Conservation (phyloP, 2,797 vertebrate species). For the Neosilurus mollespiculum region DNA sequence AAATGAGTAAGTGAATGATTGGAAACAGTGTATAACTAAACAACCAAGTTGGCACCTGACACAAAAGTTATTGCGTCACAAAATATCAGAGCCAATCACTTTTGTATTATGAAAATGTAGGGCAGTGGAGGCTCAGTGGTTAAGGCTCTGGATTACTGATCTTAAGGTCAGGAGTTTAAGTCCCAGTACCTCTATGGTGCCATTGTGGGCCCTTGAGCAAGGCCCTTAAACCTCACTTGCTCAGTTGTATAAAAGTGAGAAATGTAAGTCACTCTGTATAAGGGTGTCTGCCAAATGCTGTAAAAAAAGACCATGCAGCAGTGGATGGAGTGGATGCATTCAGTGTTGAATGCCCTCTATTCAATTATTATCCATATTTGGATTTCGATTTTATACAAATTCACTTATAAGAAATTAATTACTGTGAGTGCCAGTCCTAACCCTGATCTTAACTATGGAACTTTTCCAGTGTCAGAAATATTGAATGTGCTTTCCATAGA, state of each 20-base stretch:
- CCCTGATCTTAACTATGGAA: not conserved
- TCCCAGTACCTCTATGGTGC: no score
- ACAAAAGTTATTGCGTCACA: not conserved
- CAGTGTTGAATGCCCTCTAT: not conserved
- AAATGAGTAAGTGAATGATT: no score
- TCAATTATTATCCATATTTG: not conserved
- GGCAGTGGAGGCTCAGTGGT: not conserved
- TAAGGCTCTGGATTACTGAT: no score
- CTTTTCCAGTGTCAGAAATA: not conserved
- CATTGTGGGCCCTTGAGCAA: no score
- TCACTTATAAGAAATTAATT: not conserved
- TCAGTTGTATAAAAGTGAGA: no score
- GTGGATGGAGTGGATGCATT: not conserved
- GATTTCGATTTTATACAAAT: not conserved
- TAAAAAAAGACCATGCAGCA: not conserved
- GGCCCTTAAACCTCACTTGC: no score
- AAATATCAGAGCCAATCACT: conserved; percentile 7
- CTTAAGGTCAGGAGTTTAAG: no score
- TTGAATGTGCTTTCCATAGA: not conserved
- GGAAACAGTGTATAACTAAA: no score
- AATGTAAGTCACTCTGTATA: no score
- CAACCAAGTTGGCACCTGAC: no score
- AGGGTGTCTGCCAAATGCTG: no score
- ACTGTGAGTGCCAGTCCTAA: not conserved
- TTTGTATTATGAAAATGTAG: not conserved